Base-by-base conservation (phyloP, 1,140 invertebrate genomes). In the Drosophila orena region DNA sequence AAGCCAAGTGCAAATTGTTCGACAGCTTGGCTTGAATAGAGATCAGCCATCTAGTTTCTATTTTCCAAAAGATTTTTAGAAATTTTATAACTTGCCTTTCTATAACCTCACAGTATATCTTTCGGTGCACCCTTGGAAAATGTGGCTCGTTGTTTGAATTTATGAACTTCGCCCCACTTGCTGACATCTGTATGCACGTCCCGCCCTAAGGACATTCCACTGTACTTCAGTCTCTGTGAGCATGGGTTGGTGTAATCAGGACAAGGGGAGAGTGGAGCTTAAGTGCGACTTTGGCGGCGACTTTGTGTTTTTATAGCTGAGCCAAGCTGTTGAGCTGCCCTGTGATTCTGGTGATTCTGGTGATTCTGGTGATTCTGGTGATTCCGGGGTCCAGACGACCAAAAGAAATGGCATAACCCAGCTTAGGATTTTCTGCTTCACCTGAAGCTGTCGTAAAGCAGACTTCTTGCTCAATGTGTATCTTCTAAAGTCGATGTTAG, bases 271-370 rank as follows among this genome's bases (percentile, higher is more conserved):
- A 20, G 50, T 6, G 14, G 40, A 72, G 84, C 84, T 89, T 89
- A 88, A 70, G 61, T 79, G 76, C 59, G 83, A 78, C 81, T 86
- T 86, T 77, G 59, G 44, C 64, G 54, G 70, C 75, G 80, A 86
- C 83, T 86, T 86, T 85, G 81, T 85, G 78, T 79, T 79, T 83
- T 75, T 81, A 61, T 61, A 61, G 42, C 44, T 50, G 64, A 75
- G 73, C 64, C 83, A 88, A 89, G 83, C 84, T 88, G 84, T 88
- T 88, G 84, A 88, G 77, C 79, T 76, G 38, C 37, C 59, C 56
- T 76, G 50, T 49, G 59, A 40, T 10, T 27, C 37, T 38, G 4
- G 37, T 38, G 30, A 30, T 30, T 10, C 30, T 15, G 22, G 30
- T n/a, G n/a, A n/a, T n/a, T n/a, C n/a, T n/a, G n/a, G 50, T 49